Evolutionary conservation across 2,888 invertebrate species (phyloP), one percentile per base, ranked within the genome.

Genomic region (Drepana falcataria): DNA sequence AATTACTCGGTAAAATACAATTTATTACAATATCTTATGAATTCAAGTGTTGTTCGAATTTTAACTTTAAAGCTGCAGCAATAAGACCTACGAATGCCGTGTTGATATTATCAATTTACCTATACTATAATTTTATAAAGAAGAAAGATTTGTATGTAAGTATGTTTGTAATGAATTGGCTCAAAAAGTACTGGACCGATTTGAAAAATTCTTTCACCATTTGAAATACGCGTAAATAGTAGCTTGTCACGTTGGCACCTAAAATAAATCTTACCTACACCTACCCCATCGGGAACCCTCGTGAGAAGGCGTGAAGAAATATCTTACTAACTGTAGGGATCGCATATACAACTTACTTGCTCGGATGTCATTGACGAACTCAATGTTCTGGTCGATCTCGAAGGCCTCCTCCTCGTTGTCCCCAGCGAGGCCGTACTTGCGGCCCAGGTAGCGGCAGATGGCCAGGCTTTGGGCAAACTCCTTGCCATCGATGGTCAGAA

Each of bases 401-500:
- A 94, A 79, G 65, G 91, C 87, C 68, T 94, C 93, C 79, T 92
- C 93, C 33, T 91, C 85, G 53, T 88, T 78, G 33, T 81, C 85
- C n/a, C 94, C 94, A 35, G 79, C 82, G 7, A 94, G 77, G 4
- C 92, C 92, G 60, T 87, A 92, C 73, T 93, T 90, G 71, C 92
- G 93, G 2, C 93, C 95, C 47, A 94, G 79, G 75, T 93, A 95
- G 44, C 94, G 92, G 44, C 83, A 71, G 58, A 95, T 93, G 2
- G 94, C 92, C 2, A 82, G 52, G 37, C 93, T 93, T 74, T 95
- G 94, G 35, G 92, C 87, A 58, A 92, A 82, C 60, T 83, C 74
- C 71, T 94, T 93, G 2, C 94, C 94, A 56, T 94, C 92, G 2
- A 94, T 83, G 77, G 93, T 93, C 52, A 95, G 67, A 0, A 94